Evolutionary conservation across 2,888 invertebrate species (phyloP).

Genomic region (Lypha dubia): DNA sequence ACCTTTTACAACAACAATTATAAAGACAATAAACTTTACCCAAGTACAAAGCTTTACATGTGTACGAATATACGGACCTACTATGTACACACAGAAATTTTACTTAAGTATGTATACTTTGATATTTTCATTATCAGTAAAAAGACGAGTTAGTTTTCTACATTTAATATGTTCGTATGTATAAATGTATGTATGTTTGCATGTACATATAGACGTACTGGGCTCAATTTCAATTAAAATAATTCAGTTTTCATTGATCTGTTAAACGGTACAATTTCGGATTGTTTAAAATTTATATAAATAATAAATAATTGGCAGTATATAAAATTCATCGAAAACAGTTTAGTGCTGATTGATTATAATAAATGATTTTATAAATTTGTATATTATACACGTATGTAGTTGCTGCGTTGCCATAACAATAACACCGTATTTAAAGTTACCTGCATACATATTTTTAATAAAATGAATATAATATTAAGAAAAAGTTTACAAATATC

Average conservation of each 20-base stretch:
- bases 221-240: neutral
- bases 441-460: neutral
- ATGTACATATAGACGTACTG: conserved; percentile 11
- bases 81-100: too few relatives aligned
- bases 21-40: conserved; percentile 3
- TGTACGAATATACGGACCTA: neutral
- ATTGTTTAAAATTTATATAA: conserved; percentile 3
- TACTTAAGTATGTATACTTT: conserved; percentile 45
- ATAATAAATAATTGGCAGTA: neutral
- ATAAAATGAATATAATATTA: conserved; percentile 63
- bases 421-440: conserved; percentile 14
- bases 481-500: conserved; percentile 59
- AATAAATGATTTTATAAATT: neutral
- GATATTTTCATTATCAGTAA: conserved; percentile 60
- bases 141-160: conserved; percentile 20
- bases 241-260: conserved; percentile 56
- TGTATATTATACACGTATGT: neutral
- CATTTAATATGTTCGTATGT: too few relatives aligned
- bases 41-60: conserved; percentile 8
- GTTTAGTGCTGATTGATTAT: neutral
- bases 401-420: neutral
- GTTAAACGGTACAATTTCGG: conserved; percentile 53
- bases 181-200: too few relatives aligned
- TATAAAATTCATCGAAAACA: neutral
- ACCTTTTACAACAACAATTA: conserved; percentile 8